Evolutionary conservation across 1,140 invertebrate species (phyloP).

Genomic region (Drosophila novamexicana): DNA sequence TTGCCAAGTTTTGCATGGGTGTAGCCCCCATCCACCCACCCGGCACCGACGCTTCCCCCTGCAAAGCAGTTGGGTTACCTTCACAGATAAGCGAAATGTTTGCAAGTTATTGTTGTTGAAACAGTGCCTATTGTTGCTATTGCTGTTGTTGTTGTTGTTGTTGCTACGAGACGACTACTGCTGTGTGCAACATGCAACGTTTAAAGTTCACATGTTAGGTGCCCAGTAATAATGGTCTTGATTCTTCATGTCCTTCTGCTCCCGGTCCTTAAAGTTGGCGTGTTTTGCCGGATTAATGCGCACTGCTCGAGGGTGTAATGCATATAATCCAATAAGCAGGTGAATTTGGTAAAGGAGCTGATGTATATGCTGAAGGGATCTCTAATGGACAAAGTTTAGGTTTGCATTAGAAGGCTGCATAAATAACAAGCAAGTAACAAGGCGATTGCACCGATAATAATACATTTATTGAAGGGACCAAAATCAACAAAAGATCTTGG

Average conservation of each 20-base stretch:
- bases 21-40: constrained; percentile 8
- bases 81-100: constrained; percentile 70
- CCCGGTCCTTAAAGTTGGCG: constrained; percentile 30
- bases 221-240: constrained; percentile 30
- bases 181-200: constrained; percentile 71
- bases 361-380: constrained; percentile 29
- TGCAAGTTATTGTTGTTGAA: constrained; percentile 54
- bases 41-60: neutral
- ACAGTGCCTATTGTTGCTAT: constrained; percentile 39
- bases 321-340: constrained; percentile 80
- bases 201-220: constrained; percentile 75
- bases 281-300: constrained; percentile 68
- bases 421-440: constrained; percentile 57
- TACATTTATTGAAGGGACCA: constrained; percentile 30
- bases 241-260: constrained; percentile 5
- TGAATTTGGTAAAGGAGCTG: constrained; percentile 52
- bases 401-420: constrained; percentile 70
- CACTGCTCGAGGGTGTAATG: constrained; percentile 68
- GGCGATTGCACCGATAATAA: constrained; percentile 28
- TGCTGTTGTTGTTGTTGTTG: constrained; percentile 41
- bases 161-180: neutral
- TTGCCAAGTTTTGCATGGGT: constrained; percentile 63
- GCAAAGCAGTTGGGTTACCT: constrained; percentile 58
- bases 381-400: constrained; percentile 57
- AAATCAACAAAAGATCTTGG: constrained; percentile 48